Base-by-base conservation (phyloP, 1,140 invertebrate species). In the Copidosoma floridanum region DNA sequence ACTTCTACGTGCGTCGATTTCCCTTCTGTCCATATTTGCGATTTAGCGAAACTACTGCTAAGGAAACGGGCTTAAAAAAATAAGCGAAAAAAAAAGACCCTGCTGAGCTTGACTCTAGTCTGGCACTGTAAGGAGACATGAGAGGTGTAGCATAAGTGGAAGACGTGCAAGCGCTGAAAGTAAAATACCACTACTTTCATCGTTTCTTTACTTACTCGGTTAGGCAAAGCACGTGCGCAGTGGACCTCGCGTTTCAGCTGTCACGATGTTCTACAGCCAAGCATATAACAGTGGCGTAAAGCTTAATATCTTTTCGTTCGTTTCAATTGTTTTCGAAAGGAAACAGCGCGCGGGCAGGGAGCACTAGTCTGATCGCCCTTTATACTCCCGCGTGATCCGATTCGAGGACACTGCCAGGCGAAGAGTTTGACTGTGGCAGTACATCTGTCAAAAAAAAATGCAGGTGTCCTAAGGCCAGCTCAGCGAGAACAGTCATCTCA, bases 31-130 rank as follows among this genome's bases (percentile, higher is more conserved):
- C n/a, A n/a, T n/a, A n/a, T n/a, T n/a, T n/a, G n/a, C n/a, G n/a
- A n/a, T n/a, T n/a, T n/a, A n/a, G 84, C 85, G 84, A 88, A 88
- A 85, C 84, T 83, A 87, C 85, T 83, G 85, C 85, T 82, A 85
- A 84, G 83, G 83, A 83, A 84, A 84, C 82, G 81, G 84, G 83
- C 83, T 82, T 85, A 83, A 83, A 76, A 83, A 78, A 83, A 84
- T 86, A 82, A 88, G 86, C 85, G 86, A 84, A 86, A 85, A 89
- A 88, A 88, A 85, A 86, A 88, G 85, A 88, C 86, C 88, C 88
- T 90, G 86, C 89, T 56, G 53, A 59, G 57, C 57, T 59, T 51
- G 57, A 59, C 57, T 59, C 29, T 59, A 59, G 57, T 59, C 57
- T 50, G 57, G 57, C 46, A 51, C 38, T 59, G 57, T 59, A 51